Conservation (phyloP, 92 coral and sea anemone genomes). For the Porites cylindrica region DNA sequence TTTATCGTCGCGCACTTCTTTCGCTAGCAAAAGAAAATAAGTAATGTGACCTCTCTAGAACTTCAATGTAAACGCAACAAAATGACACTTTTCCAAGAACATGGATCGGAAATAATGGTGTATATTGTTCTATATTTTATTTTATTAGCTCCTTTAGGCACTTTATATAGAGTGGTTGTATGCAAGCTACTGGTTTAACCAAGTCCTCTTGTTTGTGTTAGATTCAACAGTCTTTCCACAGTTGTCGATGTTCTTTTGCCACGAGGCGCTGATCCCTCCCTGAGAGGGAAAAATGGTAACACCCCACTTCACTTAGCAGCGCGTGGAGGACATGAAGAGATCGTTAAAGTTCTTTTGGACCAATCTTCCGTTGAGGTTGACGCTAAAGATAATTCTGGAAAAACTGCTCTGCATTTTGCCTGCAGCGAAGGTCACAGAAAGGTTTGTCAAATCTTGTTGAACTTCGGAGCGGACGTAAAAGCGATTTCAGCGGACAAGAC, state of each 20-base stretch:
- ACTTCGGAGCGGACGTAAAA: slow-evolving; percentile 64
- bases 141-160: too few species aligned
- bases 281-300: slow-evolving; percentile 44
- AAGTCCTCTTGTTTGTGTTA: not conserved
- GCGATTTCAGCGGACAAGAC: slow-evolving; percentile 59
- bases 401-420: slow-evolving; percentile 77
- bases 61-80: too few species aligned
- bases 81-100: too few species aligned
- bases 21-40: too few species aligned
- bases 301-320: slow-evolving; percentile 81
- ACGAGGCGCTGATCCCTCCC: slow-evolving; percentile 70
- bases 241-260: slow-evolving; percentile 64
- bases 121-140: too few species aligned
- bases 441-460: slow-evolving; percentile 53
- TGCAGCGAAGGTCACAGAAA: slow-evolving; percentile 66
- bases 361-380: slow-evolving; percentile 46
- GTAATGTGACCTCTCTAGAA: too few species aligned
- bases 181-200: not conserved
- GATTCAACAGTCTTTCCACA: slow-evolving; percentile 72
- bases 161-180: too few species aligned
- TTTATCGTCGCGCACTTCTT: too few species aligned
- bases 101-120: too few species aligned
- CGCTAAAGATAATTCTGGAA: slow-evolving; percentile 50
- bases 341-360: slow-evolving; percentile 59
- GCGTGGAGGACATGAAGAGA: slow-evolving; percentile 68